A percentile compares a stretch with the other conserved stretches of the same genome.
phyloP scores from a whole-genome alignment of 2,888 invertebrate genomes.

The Folsomia manolachei region DNA sequence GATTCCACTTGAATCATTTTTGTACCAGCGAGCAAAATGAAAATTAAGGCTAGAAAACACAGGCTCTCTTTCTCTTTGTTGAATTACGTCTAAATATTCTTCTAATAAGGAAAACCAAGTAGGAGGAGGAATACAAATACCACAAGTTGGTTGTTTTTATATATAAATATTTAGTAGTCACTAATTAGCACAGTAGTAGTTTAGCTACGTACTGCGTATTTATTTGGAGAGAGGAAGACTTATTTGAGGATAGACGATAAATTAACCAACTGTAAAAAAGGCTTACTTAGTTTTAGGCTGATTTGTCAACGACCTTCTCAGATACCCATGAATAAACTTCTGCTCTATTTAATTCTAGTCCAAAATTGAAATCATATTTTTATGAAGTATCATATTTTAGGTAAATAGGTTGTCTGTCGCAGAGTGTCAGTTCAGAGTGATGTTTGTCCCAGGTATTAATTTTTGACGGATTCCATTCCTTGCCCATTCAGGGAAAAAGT shows the following conservation, averaged over 20 bases:
- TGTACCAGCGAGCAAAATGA: conserved; percentile 12
- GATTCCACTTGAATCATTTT: conserved; percentile 2
- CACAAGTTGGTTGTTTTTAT: no score
- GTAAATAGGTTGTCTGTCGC: no score
- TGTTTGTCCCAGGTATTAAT: no score
- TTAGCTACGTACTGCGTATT: background rate
- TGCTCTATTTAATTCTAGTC: no score
- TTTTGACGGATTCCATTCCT: no score
- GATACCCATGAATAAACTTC: no score
- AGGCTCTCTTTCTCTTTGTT: conserved; percentile 4
- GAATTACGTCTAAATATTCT: no score
- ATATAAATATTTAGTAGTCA: no score
- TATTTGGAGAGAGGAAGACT: conserved; percentile 6
- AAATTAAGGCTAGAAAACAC: conserved; percentile 7
- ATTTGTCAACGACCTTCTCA: background rate
- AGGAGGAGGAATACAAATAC: background rate
- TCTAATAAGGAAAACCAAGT: background rate
- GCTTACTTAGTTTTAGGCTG: background rate
- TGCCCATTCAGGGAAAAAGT: no score
- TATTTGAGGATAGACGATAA: background rate
- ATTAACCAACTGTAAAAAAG: background rate
- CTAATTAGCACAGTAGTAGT: background rate
- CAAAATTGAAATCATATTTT: no score
- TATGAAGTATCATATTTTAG: no score
- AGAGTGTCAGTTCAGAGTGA: no score